Base-by-base conservation (phyloP, 2,113 vertebrate genomes). In the Petromus typicus region DNA sequence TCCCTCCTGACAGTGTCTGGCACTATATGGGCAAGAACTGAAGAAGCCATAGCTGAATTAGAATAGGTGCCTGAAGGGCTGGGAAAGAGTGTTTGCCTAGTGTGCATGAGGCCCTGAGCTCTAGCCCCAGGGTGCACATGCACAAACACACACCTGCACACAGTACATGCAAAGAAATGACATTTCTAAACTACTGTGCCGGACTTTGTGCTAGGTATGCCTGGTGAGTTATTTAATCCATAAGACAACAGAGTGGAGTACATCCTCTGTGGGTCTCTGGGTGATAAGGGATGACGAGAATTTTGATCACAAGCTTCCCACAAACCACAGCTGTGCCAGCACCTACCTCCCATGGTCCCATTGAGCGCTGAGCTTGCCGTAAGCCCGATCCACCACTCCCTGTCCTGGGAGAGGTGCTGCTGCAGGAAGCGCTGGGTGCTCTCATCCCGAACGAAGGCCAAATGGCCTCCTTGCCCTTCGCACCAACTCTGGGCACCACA, bases 301-400 rank as follows among this genome's bases (percentile, higher is more conserved):
- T 6, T 48, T 12, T n/a, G 89, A 37, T 34, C 63, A 67, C 37
- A 76, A 8, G 45, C 23, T 76, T 59, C 86, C 30, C 3, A 0
- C 59, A 37, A 83, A 80, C 56, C 54, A 37, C 14, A 17, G 59
- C 17, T 40, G 43, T 95, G 83, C 63, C 75, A 93, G 97, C 66
- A 88, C 98, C 63, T 98, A 99, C 98, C 98, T 48, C 96, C 86
- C 48, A 59, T 2, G 13, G 98, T 97, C 94, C 94, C 99, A 94
- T 96, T 99, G 97, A 17, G 89, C 56, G 48, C 86, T 37, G 71
- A 98, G 92, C 90, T 98, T 98, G 91, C 98, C 78, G 96, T 98
- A 91, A 99, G 95, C n/a, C 99, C 99, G 1, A 99, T 98, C 99
- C 99, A 99, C 99, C 99, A 99, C 97, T 99, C 98, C 85, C 97